phyloP scores from a whole-genome alignment of 2,797 vertebrate species.

The Myotis vivesi region DNA sequence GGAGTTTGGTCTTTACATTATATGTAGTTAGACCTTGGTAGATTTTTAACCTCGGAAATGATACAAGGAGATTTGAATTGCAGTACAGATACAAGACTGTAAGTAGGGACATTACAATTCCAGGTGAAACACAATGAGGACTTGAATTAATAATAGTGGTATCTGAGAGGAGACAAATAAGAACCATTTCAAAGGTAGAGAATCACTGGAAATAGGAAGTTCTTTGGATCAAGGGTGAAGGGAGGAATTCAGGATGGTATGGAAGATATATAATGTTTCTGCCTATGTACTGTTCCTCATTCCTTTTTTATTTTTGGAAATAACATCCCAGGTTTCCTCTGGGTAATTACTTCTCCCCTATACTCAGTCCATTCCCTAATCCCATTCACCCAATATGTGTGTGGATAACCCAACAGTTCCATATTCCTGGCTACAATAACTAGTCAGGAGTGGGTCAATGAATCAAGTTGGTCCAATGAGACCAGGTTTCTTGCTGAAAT shows the following conservation, averaged over 20 bases:
- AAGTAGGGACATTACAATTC: background rate
- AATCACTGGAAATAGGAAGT: background rate
- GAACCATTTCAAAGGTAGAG: background rate
- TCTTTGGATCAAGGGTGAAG: background rate
- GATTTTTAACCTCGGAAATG: background rate
- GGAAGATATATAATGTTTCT: background rate
- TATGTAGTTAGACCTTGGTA: background rate
- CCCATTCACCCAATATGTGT: background rate
- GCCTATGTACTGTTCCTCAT: background rate
- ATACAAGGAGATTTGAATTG: background rate
- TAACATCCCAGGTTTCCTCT: background rate
- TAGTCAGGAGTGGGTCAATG: background rate
- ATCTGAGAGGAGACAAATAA: background rate
- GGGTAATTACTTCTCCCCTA: background rate
- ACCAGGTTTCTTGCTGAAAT: background rate
- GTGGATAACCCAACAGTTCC: background rate
- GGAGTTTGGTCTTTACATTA: background rate
- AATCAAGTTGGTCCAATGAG: background rate
- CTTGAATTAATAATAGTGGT: background rate
- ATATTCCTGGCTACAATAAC: background rate
- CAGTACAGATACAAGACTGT: background rate
- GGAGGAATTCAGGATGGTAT: background rate
- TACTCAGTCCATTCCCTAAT: background rate
- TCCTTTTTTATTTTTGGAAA: background rate
- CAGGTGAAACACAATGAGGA: background rate